Conservation (phyloP, 2,113 vertebrate genomes). For the Hucho hucho region DNA sequence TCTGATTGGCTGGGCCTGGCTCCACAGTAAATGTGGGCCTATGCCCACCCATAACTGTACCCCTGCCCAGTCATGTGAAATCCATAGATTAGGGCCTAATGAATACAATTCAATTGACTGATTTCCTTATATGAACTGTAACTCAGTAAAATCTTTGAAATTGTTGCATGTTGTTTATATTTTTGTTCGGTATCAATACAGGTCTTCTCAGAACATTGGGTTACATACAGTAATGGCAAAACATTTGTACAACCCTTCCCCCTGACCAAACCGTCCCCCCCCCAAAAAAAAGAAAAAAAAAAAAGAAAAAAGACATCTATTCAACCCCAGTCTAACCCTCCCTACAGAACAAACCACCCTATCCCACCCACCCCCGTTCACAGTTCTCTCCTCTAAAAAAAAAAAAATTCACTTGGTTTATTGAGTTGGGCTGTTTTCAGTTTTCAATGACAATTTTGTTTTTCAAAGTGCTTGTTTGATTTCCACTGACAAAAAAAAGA, state of each 20-base stretch:
- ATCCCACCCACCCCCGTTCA: conserved; percentile 56
- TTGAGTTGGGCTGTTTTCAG: conserved; percentile 61
- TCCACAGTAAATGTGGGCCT: no score
- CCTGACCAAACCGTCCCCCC: conserved; percentile 44
- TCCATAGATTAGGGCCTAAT: no score
- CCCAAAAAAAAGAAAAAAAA: no score
- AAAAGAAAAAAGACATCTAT: conserved; percentile 34
- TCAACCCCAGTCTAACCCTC: conserved; percentile 48
- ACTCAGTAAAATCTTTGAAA: no score
- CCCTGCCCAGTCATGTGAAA: no score
- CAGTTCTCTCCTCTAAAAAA: conserved; percentile 76
- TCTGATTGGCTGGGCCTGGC: no score
- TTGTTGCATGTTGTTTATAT: no score
- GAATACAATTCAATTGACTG: no score
- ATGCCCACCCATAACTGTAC: no score
- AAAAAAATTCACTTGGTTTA: conserved; percentile 59
- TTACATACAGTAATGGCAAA: conserved; percentile 68
- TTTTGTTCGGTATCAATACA: conserved; percentile 4
- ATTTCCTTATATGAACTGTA: no score
- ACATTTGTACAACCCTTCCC: conserved; percentile 59
- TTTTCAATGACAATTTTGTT: conserved; percentile 63
- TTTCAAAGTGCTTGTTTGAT: conserved; percentile 78
- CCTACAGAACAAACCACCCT: conserved; percentile 19
- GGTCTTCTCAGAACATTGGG: conserved; percentile 69
- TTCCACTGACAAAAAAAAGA: conserved; percentile 58